A percentile compares a stretch with the other conserved stretches of the same genome.
Conservation (phyloP, 37 sponge, comb jelly and placozoan species). For the Petrosia ficiformis region DNA sequence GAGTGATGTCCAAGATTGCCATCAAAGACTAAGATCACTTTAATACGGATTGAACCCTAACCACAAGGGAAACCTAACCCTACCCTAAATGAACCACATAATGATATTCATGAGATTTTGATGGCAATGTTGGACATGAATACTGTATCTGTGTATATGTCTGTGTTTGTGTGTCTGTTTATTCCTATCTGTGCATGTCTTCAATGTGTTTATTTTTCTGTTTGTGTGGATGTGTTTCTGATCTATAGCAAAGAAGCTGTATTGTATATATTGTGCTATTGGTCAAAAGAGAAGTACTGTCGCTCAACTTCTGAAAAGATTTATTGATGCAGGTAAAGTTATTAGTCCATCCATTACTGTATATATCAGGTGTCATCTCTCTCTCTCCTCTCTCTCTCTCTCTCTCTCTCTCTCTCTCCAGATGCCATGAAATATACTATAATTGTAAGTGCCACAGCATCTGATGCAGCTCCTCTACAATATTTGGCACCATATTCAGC, state of each 20-base stretch:
- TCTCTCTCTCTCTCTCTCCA: not conserved
- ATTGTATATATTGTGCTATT: constrained; percentile 96
- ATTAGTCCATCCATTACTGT: not conserved
- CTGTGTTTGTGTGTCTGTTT: too few relatives aligned
- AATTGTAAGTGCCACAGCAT: constrained; percentile 97
- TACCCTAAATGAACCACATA: too few relatives aligned
- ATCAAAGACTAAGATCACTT: too few relatives aligned
- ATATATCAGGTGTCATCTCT: too few relatives aligned
- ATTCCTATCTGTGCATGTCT: too few relatives aligned
- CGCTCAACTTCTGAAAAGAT: constrained; percentile 96
- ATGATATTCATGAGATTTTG: too few relatives aligned
- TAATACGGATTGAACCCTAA: too few relatives aligned
- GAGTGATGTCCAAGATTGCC: too few relatives aligned
- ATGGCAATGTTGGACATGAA: too few relatives aligned
- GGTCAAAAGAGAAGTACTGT: constrained; percentile 99
- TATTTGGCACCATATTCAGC: constrained; percentile 97
- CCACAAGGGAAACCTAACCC: too few relatives aligned
- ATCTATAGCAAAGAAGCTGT: constrained; percentile 88
- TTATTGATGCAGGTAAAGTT: constrained; percentile 75
- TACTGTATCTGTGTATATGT: too few relatives aligned
- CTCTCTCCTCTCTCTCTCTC: not conserved
- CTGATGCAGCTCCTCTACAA: constrained; percentile 99
- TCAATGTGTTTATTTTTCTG: too few relatives aligned
- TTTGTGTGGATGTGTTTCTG: not conserved
- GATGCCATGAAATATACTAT: constrained; percentile 98